Conservation (phyloP, 2,888 invertebrate genomes). For the Halocaridina rubra region DNA sequence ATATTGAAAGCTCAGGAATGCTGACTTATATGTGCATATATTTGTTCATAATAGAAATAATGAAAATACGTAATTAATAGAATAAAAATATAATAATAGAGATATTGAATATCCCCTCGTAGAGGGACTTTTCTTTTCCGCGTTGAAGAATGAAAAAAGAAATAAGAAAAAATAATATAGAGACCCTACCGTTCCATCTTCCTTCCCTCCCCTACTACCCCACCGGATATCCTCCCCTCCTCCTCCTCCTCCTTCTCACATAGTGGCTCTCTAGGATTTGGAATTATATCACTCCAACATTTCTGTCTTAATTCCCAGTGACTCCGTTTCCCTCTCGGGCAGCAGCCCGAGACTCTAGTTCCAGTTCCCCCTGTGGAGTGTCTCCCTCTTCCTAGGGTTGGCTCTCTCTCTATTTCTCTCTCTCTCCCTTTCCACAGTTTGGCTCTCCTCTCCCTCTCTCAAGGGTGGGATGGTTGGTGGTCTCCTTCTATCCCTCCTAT, state of each 20-base stretch:
- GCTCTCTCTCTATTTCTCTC: background rate
- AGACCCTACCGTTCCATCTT: background rate
- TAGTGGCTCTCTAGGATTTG: conserved; percentile 32
- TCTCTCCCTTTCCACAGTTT: background rate
- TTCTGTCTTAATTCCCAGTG: conserved; percentile 40
- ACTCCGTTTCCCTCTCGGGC: conserved; percentile 19
- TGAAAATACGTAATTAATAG: too few relatives aligned
- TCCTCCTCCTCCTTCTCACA: background rate
- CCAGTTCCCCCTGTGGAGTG: conserved; percentile 24
- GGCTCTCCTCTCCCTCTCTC: background rate
- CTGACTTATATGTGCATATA: too few relatives aligned
- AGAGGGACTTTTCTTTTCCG: background rate
- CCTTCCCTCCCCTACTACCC: background rate
- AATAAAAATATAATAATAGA: background rate
- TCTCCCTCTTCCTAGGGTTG: background rate
- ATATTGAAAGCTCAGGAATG: too few relatives aligned
- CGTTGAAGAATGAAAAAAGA: background rate
- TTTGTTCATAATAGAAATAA: too few relatives aligned
- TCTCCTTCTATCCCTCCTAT: background rate
- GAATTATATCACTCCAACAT: conserved; percentile 36
- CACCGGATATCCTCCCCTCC: background rate
- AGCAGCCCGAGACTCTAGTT: conserved; percentile 12
- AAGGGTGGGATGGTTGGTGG: too few relatives aligned
- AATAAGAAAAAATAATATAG: background rate
- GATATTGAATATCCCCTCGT: background rate